Base-by-base conservation (phyloP, 2,888 invertebrate species). In the Dryomyza anilis region DNA sequence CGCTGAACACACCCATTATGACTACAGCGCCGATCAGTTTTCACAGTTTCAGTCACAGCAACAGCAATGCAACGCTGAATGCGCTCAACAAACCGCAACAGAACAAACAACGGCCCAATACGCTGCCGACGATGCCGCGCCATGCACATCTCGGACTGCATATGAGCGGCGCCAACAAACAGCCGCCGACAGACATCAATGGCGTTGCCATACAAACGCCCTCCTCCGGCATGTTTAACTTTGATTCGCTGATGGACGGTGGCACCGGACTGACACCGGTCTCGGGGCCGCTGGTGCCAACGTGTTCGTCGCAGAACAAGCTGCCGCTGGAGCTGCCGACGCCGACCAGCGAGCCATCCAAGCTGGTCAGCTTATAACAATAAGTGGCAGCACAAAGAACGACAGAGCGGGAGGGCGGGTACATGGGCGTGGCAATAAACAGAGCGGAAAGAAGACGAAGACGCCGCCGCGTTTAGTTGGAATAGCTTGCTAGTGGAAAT, bases 191-290 rank as follows among this genome's bases (percentile, higher is more conserved):
- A 71, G 90, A 91, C 76, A 88, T 91, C 69, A 89, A 91, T 33
- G 95, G 94, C 64, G 88, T 95, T 70, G 89, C 93, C 74, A 94
- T 95, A 75, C 91, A 91, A 69, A 94, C 94, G 12, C 96, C 96
- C 0, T 93, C 94, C 68, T 91, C 90, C 75, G 95, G 94, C 58
- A 90, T 90, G 73, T 94, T 95, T 84, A 95, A 94, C 83, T 95
- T 94, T 81, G 96, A 96, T 77, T 93, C 93, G 72, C 86, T 96
- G 67, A 94, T 96, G 92, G 95, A 94, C 75, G 95, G 95, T 58
- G 95, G 95, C 75, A 95, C 96, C 2, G 95, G 96, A 0, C 85
- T 96, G 56, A 96, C 96, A 7, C 96, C 96, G 0, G 92, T 94
- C 36, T 89, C 87, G 56, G 88, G 87, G 63, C 91, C 92, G 1